phyloP scores from a whole-genome alignment of 2,888 invertebrate species.

The Barypeithes pellucidus region DNA sequence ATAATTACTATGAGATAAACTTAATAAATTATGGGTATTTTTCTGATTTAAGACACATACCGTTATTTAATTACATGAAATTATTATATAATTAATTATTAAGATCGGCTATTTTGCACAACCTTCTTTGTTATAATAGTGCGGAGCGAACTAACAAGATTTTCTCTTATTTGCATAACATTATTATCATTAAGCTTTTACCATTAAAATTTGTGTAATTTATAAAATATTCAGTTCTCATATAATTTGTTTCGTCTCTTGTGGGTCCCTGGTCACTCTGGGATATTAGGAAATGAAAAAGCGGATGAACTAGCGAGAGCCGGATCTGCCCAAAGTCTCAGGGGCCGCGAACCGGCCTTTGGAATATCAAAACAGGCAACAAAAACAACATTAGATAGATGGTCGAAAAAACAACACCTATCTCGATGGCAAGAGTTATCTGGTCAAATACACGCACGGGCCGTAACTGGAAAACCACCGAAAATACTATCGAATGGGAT shows the following conservation, averaged over 20 bases:
- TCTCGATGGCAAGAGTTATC: no score
- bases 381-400: no score
- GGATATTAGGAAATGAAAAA: no score
- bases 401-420: no score
- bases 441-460: no score
- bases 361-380: no score
- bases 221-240: neutral
- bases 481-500: no score
- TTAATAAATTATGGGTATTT: neutral
- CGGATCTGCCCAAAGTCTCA: no score
- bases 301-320: no score
- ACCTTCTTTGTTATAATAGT: neutral
- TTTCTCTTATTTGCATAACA: conserved; percentile 14
- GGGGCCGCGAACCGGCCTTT: no score
- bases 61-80: conserved; percentile 13
- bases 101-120: neutral
- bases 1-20: neutral
- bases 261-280: no score
- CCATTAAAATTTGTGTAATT: neutral
- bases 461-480: no score
- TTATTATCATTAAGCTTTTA: neutral
- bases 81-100: conserved; percentile 10
- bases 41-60: neutral
- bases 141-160: neutral
- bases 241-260: conserved; percentile 7